These are phyloP conservation scores for Germaria angustata DNA, from an alignment of 2,888 invertebrate species.

Conservation along the genomic window DNA sequence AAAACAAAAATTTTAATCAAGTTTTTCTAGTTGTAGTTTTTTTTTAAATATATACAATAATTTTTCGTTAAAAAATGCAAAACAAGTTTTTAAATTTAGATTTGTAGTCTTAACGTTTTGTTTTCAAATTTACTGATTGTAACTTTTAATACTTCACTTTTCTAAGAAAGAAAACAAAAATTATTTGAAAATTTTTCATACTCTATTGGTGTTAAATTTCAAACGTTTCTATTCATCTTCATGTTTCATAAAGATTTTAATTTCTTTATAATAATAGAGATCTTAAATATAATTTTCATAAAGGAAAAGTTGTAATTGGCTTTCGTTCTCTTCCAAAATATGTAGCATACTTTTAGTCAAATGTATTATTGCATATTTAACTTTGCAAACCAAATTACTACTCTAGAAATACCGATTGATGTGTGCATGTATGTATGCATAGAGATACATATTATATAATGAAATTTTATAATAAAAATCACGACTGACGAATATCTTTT, in stretches of 20 bases:
- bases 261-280: background rate
- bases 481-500: too few relatives aligned
- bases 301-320: constrained; percentile 12
- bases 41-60: background rate
- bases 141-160: constrained; percentile 5
- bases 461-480: too few relatives aligned
- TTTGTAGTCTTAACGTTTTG: background rate
- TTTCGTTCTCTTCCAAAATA: background rate
- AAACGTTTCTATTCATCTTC: background rate
- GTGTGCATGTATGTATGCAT: too few relatives aligned
- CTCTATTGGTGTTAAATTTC: constrained; percentile 22
- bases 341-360: too few relatives aligned
- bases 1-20: background rate
- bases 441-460: too few relatives aligned
- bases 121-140: background rate
- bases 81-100: constrained; percentile 1
- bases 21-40: constrained; percentile 14
- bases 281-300: background rate
- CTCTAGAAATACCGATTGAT: too few relatives aligned
- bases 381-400: too few relatives aligned
- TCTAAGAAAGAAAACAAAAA: background rate
- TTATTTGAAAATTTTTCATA: background rate
- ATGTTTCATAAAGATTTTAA: background rate
- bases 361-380: too few relatives aligned
- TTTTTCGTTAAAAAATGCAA: constrained; percentile 13